Evolutionary conservation across 2,113 vertebrate species (phyloP).

Genomic region (Nothoprocta perdicaria): DNA sequence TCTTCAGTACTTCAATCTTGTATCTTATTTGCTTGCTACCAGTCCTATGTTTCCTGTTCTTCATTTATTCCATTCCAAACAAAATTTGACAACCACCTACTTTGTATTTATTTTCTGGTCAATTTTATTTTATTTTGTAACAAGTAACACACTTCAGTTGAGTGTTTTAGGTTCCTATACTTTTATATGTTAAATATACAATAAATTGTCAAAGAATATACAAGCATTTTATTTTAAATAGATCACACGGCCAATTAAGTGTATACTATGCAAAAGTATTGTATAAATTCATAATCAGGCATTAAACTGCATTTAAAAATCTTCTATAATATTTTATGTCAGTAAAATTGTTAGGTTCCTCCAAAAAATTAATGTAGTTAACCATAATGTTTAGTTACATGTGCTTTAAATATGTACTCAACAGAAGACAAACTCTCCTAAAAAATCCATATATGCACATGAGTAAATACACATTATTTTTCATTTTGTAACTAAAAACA

Average conservation of each 20-base stretch:
- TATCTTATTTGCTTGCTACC: too few relatives aligned
- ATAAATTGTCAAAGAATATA: not conserved
- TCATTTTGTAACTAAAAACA: not conserved
- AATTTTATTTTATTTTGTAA: not conserved
- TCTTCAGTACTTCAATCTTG: not conserved
- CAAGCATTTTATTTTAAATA: not conserved
- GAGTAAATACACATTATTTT: not conserved
- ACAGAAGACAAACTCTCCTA: not conserved
- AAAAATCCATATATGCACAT: not conserved
- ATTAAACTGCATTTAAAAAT: not conserved
- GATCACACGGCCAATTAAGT: not conserved
- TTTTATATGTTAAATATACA: not conserved
- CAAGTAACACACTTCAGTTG: not conserved
- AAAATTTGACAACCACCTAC: not conserved
- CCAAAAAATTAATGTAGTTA: not conserved
- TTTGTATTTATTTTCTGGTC: not conserved
- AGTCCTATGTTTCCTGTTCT: not conserved
- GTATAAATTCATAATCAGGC: not conserved
- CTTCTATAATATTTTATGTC: not conserved
- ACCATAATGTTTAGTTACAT: not conserved
- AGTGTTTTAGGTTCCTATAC: not conserved
- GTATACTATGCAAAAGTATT: not conserved
- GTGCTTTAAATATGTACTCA: not conserved
- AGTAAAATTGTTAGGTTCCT: not conserved
- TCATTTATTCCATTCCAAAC: not conserved